Conservation (phyloP, 2,888 invertebrate genomes). For the Diarsia dahlii region DNA sequence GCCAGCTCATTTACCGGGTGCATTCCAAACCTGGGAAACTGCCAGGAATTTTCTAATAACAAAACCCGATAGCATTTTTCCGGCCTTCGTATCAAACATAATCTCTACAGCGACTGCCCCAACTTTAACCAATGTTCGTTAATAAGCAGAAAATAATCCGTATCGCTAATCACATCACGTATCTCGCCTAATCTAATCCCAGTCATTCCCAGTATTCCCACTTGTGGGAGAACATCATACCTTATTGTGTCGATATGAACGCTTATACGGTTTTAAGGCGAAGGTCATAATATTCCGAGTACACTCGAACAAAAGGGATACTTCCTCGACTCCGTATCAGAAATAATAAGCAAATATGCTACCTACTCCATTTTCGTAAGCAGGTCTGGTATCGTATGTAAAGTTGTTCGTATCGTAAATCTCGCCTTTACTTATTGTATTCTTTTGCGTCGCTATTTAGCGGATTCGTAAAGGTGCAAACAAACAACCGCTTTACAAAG, state of each 20-base stretch:
- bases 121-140: conserved; percentile 24
- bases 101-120: neutral
- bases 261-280: conserved; percentile 64
- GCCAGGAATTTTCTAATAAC: conserved; percentile 39
- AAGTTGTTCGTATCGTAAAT: conserved; percentile 76
- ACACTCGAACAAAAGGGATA: conserved; percentile 73
- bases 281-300: conserved; percentile 70
- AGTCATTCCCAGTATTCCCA: conserved; percentile 63
- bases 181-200: conserved; percentile 63
- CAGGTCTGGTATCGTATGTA: conserved; percentile 73
- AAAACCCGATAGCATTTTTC: conserved; percentile 26
- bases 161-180: conserved; percentile 68
- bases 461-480: conserved; percentile 42
- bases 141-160: conserved; percentile 50
- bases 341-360: conserved; percentile 81
- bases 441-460: conserved; percentile 53
- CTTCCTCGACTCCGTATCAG: conserved; percentile 72
- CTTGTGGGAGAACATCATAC: conserved; percentile 56
- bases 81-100: neutral
- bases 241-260: conserved; percentile 67
- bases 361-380: conserved; percentile 74
- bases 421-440: conserved; percentile 69
- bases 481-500: conserved; percentile 38
- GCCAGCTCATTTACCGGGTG: conserved; percentile 32
- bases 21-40: conserved; percentile 31